Conservation (phyloP, 1,140 invertebrate genomes). For the Mercenaria mercenaria region DNA sequence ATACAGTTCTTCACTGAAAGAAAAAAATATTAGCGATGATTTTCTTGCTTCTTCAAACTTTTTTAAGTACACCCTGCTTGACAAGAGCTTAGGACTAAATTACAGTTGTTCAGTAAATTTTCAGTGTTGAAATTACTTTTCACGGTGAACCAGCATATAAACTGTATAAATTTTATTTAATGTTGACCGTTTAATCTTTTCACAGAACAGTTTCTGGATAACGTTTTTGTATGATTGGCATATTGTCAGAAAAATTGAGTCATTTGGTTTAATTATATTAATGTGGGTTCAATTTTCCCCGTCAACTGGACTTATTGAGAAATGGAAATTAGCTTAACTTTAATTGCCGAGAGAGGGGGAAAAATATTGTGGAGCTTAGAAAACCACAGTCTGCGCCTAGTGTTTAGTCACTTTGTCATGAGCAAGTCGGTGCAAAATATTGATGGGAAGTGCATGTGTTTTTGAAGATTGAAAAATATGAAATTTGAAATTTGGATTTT, state of each 20-base stretch:
- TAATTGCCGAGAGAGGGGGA: background rate
- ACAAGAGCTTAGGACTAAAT: no score
- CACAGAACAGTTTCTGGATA: background rate
- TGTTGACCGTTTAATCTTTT: no score
- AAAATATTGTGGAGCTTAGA: background rate
- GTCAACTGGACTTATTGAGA: background rate
- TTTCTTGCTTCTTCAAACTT: no score
- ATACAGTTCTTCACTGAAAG: no score
- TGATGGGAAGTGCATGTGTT: background rate
- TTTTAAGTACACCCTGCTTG: no score
- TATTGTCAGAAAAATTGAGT: background rate
- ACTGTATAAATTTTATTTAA: no score
- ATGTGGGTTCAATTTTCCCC: constrained; percentile 1
- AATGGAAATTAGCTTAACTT: constrained; percentile 15
- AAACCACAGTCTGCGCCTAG: background rate
- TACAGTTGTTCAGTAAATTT: no score
- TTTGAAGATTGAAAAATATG: background rate
- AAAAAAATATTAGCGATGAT: no score
- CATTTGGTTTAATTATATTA: constrained; percentile 17
- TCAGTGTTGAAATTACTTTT: no score
- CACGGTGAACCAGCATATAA: no score
- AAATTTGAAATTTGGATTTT: background rate
- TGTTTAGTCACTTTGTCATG: background rate
- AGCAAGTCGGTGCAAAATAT: background rate
- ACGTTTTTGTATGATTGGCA: background rate